Evolutionary conservation across 2,113 vertebrate species (phyloP), one percentile per base, ranked within the genome.

Genomic region (Mixornis gularis): DNA sequence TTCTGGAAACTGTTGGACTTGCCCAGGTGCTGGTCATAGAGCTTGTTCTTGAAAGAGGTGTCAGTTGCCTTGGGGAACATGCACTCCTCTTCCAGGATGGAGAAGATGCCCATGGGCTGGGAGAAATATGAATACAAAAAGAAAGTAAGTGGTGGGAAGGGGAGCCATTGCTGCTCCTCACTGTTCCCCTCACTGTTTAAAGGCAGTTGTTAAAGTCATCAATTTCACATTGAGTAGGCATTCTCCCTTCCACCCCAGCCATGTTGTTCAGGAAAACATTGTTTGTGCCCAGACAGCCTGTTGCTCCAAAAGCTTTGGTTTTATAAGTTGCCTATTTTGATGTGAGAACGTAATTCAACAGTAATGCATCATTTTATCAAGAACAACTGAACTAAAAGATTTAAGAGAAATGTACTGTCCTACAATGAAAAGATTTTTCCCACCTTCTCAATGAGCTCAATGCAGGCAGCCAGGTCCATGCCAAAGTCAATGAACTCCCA

Each of bases 51-150:
- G 96, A 98, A 98, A 91, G 98, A 98, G 24, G 89, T 93, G 76
- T 98, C 98, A 30, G 97, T 97, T 17, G 98, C 98, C 97, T 98
- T 98, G 93, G 98, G 98, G 94, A 99, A 98, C 97, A 99, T 98
- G 90, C 97, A 98, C 92, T 98, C 98, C 96, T 98, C 98, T 95
- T 98, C 98, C 32, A 98, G 97, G 94, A 98, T 98, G 95, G 98
- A 98, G 96, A 98, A 98, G 49, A 98, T 98, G 81, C 98, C 98
- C 98, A 98, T 98, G 1, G 98, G 98, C 98, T 98, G 44, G 4
- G 21, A 64, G 5, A 40, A 66, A 38, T 38, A 38, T 1, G 22
- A 70, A 58, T 10, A n/a, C 4, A n/a, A 30, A 30, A 25, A 59
- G 30, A 27, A 64, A 43, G 11, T 46, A 58, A 83, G 52, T 36